Conservation (phyloP, 2,113 vertebrate genomes). For the Leucoraja erinaceus region DNA sequence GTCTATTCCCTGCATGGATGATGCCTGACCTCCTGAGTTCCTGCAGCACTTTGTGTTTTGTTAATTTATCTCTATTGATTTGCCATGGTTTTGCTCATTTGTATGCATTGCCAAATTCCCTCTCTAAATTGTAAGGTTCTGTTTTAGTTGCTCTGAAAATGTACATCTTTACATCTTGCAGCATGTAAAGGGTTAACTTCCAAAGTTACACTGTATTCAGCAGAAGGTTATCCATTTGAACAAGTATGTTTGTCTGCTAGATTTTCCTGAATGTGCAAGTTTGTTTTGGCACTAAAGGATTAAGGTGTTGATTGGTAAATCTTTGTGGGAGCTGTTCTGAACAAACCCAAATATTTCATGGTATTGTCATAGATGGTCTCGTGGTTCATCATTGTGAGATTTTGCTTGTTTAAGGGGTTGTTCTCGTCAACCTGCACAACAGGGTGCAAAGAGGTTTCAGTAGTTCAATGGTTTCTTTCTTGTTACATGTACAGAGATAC, state of each 20-base stretch:
- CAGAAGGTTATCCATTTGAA: not conserved
- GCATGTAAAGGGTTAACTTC: not conserved
- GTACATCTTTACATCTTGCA: not conserved
- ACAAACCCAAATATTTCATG: not conserved
- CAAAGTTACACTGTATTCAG: not conserved
- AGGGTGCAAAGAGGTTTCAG: not conserved
- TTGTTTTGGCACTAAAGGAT: not conserved
- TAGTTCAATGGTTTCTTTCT: no score
- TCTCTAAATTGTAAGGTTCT: no score
- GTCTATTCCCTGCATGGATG: no score
- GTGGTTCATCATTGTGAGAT: not conserved
- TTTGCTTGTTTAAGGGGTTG: not conserved
- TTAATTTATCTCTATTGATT: no score
- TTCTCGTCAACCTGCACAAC: not conserved
- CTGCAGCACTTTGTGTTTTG: no score
- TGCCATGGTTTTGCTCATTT: no score
- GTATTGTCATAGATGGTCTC: not conserved
- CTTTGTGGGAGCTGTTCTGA: not conserved
- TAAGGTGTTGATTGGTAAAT: constrained; percentile 4
- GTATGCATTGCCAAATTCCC: no score
- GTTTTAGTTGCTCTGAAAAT: not conserved
- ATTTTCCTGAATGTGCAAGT: not conserved
- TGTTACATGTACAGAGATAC: no score
- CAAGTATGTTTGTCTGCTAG: not conserved
- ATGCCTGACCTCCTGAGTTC: no score